phyloP scores from a whole-genome alignment of 2,888 invertebrate genomes.

The Sphaerophoria rueppellii region DNA sequence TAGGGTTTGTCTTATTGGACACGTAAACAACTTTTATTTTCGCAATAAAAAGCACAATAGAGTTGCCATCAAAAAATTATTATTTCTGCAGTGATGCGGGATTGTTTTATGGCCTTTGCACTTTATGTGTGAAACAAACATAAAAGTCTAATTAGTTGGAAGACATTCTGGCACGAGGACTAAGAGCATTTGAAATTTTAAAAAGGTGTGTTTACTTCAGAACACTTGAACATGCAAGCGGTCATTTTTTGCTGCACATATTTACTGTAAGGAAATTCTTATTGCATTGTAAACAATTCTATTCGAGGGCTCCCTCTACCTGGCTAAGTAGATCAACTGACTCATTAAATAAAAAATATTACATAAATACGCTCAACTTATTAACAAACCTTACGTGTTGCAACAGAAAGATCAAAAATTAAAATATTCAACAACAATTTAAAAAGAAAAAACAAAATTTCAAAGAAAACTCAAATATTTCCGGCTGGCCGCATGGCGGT shows the following conservation, averaged over 20 bases:
- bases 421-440: too few relatives aligned
- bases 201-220: too few relatives aligned
- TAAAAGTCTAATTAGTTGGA: background rate
- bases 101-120: background rate
- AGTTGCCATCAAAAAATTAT: background rate
- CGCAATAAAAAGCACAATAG: slow-evolving; percentile 24
- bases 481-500: too few relatives aligned
- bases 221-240: too few relatives aligned
- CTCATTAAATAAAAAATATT: slow-evolving; percentile 20
- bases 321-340: slow-evolving; percentile 33
- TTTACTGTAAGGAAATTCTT: background rate
- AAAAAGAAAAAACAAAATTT: too few relatives aligned
- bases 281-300: background rate
- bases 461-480: too few relatives aligned
- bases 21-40: slow-evolving; percentile 1
- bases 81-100: background rate
- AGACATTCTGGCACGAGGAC: too few relatives aligned
- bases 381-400: background rate
- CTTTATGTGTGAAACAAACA: slow-evolving; percentile 19
- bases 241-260: too few relatives aligned
- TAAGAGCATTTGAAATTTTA: too few relatives aligned
- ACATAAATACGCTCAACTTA: background rate
- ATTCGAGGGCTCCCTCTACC: slow-evolving; percentile 21
- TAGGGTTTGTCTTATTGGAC: too few relatives aligned
- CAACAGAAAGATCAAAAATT: background rate